Evolutionary conservation across 92 coral and sea anemone genomes (phyloP).

Genomic region (Palythoa heliodiscus): DNA sequence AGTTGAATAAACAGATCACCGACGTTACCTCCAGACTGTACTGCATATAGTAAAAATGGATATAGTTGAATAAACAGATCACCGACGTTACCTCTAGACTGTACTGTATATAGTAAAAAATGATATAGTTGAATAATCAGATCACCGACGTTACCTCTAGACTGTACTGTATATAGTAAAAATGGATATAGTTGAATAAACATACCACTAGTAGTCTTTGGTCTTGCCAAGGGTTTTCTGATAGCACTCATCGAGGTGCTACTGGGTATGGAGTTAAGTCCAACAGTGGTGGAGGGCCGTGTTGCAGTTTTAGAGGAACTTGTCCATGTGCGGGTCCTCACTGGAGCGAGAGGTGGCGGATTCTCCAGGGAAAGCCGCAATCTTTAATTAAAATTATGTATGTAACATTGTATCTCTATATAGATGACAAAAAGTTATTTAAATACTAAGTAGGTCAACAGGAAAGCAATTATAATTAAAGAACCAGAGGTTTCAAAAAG

Average conservation of each 20-base stretch:
- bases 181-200: not conserved
- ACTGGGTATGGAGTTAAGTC: conserved; percentile 64
- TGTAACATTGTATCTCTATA: not conserved
- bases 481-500: no score
- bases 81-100: not conserved
- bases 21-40: no score
- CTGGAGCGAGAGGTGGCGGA: conserved; percentile 76
- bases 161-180: no score
- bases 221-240: conserved; percentile 77
- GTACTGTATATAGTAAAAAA: not conserved
- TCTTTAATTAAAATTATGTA: conserved; percentile 50
- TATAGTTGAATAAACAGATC: conserved; percentile 48
- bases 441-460: no score
- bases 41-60: not conserved
- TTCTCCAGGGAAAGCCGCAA: conserved; percentile 78
- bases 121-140: no score
- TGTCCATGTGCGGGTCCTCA: conserved; percentile 68
- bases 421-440: no score
- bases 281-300: conserved; percentile 83
- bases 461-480: no score
- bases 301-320: conserved; percentile 33
- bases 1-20: no score
- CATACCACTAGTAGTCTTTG: conserved; percentile 89
- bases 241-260: conserved; percentile 52
- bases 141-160: no score